Conservation (phyloP, 2,113 vertebrate genomes). For the Platysteira castanea region DNA sequence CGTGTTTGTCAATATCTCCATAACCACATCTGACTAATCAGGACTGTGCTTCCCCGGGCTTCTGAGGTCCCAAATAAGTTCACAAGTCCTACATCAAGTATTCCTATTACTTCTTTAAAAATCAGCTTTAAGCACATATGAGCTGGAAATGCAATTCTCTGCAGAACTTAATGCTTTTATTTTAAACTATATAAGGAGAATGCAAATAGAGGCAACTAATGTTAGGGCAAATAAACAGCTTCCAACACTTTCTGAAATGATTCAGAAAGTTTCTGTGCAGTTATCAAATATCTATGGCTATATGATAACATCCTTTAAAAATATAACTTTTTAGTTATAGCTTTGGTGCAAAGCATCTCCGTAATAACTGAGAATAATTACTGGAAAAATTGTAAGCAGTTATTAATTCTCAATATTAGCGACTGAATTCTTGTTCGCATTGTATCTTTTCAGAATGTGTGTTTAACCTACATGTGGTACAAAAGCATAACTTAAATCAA, state of each 20-base stretch:
- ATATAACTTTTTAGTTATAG: background rate
- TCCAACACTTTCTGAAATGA: background rate
- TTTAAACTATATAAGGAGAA: background rate
- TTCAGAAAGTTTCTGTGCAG: background rate
- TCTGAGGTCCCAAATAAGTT: background rate
- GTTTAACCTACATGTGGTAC: constrained; percentile 14
- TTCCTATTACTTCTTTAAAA: background rate
- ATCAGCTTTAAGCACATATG: background rate
- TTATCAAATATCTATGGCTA: background rate
- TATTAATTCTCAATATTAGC: constrained; percentile 5
- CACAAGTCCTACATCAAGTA: background rate
- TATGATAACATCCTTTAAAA: background rate
- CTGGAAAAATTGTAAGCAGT: background rate
- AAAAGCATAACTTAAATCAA: constrained; percentile 46
- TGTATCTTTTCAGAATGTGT: constrained; percentile 7
- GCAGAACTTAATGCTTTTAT: background rate
- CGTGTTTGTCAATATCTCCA: background rate
- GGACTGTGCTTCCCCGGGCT: background rate
- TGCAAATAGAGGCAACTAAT: background rate
- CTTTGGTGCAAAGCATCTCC: background rate
- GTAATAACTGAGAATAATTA: background rate
- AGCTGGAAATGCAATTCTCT: background rate
- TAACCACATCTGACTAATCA: background rate
- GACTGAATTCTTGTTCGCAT: background rate
- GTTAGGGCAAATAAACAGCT: background rate